Evolutionary conservation across 2,113 vertebrate species (phyloP).

Genomic region (Mionectes macconnelli): DNA sequence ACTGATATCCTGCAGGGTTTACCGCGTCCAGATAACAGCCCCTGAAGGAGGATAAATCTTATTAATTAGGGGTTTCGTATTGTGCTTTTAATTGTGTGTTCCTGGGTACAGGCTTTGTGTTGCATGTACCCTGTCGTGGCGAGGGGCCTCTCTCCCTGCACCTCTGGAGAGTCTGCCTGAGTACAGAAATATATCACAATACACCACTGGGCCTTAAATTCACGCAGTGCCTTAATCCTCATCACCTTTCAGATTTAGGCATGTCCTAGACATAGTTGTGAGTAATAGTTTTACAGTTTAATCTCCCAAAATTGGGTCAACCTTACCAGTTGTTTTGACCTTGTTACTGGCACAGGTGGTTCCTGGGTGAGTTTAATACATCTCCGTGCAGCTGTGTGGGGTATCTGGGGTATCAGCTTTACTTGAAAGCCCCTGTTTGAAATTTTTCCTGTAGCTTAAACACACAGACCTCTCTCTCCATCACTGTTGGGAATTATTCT

Average conservation of each 20-base stretch:
- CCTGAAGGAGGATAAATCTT: background rate
- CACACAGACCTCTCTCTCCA: background rate
- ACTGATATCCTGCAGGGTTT: background rate
- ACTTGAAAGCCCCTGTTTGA: background rate
- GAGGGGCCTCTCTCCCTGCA: background rate
- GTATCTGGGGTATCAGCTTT: background rate
- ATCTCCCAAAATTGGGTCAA: constrained; percentile 11
- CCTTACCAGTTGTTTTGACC: constrained; percentile 10
- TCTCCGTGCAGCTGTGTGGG: background rate
- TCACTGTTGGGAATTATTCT: background rate
- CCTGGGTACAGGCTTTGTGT: background rate
- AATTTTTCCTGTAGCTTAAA: background rate
- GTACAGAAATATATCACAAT: background rate
- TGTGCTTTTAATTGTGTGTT: background rate
- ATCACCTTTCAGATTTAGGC: background rate
- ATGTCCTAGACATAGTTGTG: background rate
- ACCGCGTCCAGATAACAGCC: background rate
- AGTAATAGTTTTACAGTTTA: constrained; percentile 15
- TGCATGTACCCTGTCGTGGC: accelerated
- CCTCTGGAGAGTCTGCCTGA: background rate
- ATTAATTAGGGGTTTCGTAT: background rate
- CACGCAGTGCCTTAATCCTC: background rate
- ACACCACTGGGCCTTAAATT: background rate
- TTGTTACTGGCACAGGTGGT: background rate
- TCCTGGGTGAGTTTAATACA: background rate